Evolutionary conservation across 2,797 vertebrate genomes (phyloP).

Genomic region (Phrynocephalus forsythii): DNA sequence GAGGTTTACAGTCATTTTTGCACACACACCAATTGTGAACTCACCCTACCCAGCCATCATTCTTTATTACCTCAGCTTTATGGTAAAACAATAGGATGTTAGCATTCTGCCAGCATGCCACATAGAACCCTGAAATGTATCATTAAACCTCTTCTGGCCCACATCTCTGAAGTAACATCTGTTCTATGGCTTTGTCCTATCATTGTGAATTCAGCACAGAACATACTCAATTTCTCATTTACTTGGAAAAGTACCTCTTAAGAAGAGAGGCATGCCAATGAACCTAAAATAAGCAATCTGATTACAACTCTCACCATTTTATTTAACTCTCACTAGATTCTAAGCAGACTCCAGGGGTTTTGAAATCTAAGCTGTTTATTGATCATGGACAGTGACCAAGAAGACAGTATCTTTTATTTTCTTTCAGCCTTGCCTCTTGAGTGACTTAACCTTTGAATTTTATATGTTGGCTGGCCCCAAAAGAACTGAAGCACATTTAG

Average conservation of each 20-base stretch:
- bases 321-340: constrained; percentile 44
- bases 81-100: neutral
- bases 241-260: constrained; percentile 14
- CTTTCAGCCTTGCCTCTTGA: constrained; percentile 37
- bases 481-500: constrained; percentile 32
- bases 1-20: neutral
- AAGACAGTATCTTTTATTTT: constrained; percentile 44
- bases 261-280: constrained; percentile 44
- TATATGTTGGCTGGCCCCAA: constrained; percentile 35
- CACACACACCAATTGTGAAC: neutral
- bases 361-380: constrained; percentile 53
- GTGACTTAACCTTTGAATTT: constrained; percentile 37
- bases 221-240: constrained; percentile 53
- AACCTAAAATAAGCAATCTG: constrained; percentile 63
- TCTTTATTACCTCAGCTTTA: neutral
- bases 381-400: constrained; percentile 58
- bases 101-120: too few species aligned
- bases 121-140: neutral
- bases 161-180: constrained; percentile 19
- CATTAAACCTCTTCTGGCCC: neutral
- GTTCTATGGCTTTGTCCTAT: neutral
- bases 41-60: neutral
- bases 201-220: constrained; percentile 56
- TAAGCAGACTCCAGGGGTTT: constrained; percentile 34
- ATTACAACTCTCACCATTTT: constrained; percentile 51